Evolutionary conservation across 2,888 invertebrate genomes (phyloP), one percentile per base, ranked within the genome.

Genomic region (Sinentomon sp.): DNA sequence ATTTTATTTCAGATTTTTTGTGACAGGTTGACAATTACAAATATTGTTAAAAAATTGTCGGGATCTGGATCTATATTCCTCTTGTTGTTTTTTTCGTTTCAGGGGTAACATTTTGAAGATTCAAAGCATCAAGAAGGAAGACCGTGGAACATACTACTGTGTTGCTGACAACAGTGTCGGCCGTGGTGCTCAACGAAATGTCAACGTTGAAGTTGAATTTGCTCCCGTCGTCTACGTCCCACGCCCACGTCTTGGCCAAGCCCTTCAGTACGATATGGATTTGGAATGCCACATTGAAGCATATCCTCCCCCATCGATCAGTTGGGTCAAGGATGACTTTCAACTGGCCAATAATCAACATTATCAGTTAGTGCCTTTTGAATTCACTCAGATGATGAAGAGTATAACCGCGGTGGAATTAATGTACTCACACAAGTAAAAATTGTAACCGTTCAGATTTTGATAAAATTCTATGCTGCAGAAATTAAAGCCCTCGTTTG

Each of bases 281-380:
- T 53, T 89, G 40, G 85, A 87, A 48, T 89, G 89, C 47, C 83
- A 83, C 52, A 75, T 85, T 10, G 82, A 82, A 50, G 87, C 87
- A 0, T 85, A 83, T 53, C 89, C 89, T 0, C 80, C 80, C 3
- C 87, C 89, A 0, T 78, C 77, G 2, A 80, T 89, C 40, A 64
- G 68, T 1, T 89, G 89, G 89, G 58, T 76, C 4, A 85, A 85
- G 51, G 57, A 59, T 44, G 80, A 80, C 32, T 73, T 70, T 28
- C 68, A 70, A 37, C 52, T 85, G 3, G 70, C 76, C 1, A 82
- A 82, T 48, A 83, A 83, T 53, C 83, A 83, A 48, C 83, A 85
- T 57, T 78, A 78, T 51, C 60, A 61, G 65, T 66, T 41, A 40
- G 28, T 21, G n/a, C n/a, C n/a, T n/a, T n/a, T n/a, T n/a, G n/a